These are phyloP conservation scores for Tyria jacobaeae DNA, from an alignment of 2,888 invertebrate species.

Conservation along the genomic window DNA sequence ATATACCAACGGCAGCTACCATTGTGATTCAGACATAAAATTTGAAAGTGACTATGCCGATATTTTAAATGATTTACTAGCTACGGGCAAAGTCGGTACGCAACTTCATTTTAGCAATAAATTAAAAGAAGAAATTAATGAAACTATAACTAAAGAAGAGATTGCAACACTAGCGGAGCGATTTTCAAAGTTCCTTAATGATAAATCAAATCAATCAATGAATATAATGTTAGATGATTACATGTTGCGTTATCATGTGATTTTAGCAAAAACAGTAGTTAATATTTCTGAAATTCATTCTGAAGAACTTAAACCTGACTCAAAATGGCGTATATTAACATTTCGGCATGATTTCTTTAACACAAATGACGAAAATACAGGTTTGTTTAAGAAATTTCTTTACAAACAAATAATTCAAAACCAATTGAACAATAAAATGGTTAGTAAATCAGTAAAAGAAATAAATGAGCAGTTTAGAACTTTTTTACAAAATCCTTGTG, in stretches of 20 bases:
- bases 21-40: constrained; percentile 2
- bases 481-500: too few species aligned
- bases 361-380: constrained; percentile 15
- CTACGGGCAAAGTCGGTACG: constrained; percentile 22
- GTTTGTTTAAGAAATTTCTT: not conserved
- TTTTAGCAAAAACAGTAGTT: constrained; percentile 24
- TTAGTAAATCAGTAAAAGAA: constrained; percentile 1
- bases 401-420: not conserved
- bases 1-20: constrained; percentile 30
- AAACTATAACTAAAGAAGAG: constrained; percentile 15
- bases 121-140: not conserved
- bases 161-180: constrained; percentile 15
- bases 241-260: constrained; percentile 28
- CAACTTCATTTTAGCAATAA: constrained; percentile 17
- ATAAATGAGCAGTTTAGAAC: not conserved
- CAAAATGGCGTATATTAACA: constrained; percentile 9
- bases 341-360: constrained; percentile 28
- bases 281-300: constrained; percentile 16
- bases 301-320: constrained; percentile 15
- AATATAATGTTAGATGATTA: constrained; percentile 23
- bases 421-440: not conserved
- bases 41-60: not conserved
- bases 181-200: constrained; percentile 19
- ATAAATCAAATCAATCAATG: constrained; percentile 2
- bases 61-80: constrained; percentile 20